Evolutionary conservation across 2,888 invertebrate genomes (phyloP), one percentile per base, ranked within the genome.

Genomic region (Plemyria rubiginata): DNA sequence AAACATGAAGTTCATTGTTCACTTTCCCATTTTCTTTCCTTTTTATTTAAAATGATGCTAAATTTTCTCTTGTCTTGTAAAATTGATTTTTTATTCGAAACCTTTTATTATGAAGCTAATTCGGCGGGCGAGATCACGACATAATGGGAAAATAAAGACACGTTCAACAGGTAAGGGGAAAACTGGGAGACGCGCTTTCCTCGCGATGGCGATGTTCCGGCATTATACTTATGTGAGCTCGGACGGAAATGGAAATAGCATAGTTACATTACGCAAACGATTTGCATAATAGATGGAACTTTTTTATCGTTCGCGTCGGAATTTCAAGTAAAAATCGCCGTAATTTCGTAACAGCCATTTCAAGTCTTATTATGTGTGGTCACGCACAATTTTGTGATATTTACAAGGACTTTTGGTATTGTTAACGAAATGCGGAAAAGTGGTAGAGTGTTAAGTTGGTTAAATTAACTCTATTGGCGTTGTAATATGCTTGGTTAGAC

Each of bases 141-240:
- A 9, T 57, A 54, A 60, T 53, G 64, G 56, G 38, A 32, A 40
- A 56, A 60, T 55, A 62, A 59, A 60, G 62, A 62, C 16, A 49
- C 36, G 65, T 60, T 71, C 71, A 71, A 71, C 71, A 71, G 67
- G 71, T 71, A 67, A 60, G n/a, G 58, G 61, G 55, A 57, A 66
- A 68, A 66, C 60, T 58, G 50, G 9, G 40, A 55, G 49, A 54
- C 13, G 29, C 29, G 50, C 36, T 66, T 43, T 65, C 28, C 22
- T 46, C 51, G 40, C 32, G 15, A 50, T 40, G 50, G 28, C 8
- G 22, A 11, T 59, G 12, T 54, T 40, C 56, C 48, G 29, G 50
- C 51, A 54, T 67, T 54, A 53, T 59, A 46, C 46, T 59, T 15
- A 41, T 51, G 57, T 45, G 45, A 32, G 43, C 60, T 64, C 29